Percentiles rank a stretch among this genome's conserved stretches.
These are phyloP conservation scores for Arge pagana DNA, from an alignment of 2,888 invertebrate genomes.

Conservation along the genomic window DNA sequence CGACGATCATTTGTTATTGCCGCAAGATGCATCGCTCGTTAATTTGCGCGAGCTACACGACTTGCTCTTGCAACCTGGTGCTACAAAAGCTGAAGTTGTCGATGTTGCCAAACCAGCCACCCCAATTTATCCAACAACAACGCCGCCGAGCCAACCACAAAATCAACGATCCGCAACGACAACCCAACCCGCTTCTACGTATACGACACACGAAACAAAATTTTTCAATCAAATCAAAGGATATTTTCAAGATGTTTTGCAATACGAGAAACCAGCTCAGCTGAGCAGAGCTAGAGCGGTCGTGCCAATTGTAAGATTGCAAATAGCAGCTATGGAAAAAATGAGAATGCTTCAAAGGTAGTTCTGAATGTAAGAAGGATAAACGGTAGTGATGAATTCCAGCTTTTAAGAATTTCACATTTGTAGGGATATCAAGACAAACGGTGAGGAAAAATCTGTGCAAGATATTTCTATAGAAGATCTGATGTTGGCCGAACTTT, in stretches of 20 bases:
- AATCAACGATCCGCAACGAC: slow-evolving; percentile 3
- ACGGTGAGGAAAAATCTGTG: slow-evolving; percentile 31
- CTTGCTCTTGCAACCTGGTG: slow-evolving; percentile 30
- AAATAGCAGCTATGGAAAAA: slow-evolving; percentile 67
- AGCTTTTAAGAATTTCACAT: not conserved
- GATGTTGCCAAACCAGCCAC: slow-evolving; percentile 2
- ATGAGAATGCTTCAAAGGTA: slow-evolving; percentile 67
- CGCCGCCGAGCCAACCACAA: not conserved
- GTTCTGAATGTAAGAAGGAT: slow-evolving; percentile 56
- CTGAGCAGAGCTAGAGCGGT: slow-evolving; percentile 68
- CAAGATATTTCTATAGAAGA: slow-evolving; percentile 69
- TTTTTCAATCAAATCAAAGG: slow-evolving; percentile 57
- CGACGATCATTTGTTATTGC: slow-evolving; percentile 46
- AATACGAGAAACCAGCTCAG: slow-evolving; percentile 72
- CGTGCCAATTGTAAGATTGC: slow-evolving; percentile 71
- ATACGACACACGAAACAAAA: slow-evolving; percentile 16
- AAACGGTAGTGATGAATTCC: not conserved
- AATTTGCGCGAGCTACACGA: slow-evolving; percentile 39
- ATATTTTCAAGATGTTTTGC: slow-evolving; percentile 65
- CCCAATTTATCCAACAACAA: not conserved
- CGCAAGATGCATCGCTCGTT: slow-evolving; percentile 37
- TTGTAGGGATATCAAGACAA: slow-evolving; percentile 15
- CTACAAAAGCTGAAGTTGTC: slow-evolving; percentile 6
- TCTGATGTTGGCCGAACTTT: slow-evolving; percentile 75
- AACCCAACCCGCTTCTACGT: not conserved